Conservation (phyloP, 2,888 invertebrate genomes). For the Brachynemurus nebulosus region DNA sequence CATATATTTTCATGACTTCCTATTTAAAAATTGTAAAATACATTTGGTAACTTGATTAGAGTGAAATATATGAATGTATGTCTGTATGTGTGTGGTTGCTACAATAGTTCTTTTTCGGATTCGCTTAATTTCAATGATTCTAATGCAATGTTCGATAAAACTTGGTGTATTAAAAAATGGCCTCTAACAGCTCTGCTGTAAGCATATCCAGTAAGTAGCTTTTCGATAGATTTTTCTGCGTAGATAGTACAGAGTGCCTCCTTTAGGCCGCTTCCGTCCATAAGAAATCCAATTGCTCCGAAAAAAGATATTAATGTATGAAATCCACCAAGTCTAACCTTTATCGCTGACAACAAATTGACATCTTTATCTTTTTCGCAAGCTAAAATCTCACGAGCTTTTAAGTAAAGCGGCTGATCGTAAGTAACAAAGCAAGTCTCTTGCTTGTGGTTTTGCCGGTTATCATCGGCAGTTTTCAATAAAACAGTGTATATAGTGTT, state of each 20-base stretch:
- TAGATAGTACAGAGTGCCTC: conserved; percentile 20
- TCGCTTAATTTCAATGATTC: conserved; percentile 15
- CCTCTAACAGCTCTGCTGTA: conserved; percentile 21
- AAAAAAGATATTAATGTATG: conserved; percentile 26
- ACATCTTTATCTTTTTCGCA: conserved; percentile 16
- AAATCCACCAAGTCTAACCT: conserved; percentile 24
- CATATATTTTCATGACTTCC: too few relatives aligned
- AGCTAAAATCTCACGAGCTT: conserved; percentile 21
- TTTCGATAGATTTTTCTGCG: conserved; percentile 21
- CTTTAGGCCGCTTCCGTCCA: conserved; percentile 25
- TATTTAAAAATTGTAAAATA: too few relatives aligned
- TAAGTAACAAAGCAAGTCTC: too few relatives aligned
- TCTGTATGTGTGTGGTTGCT: too few relatives aligned
- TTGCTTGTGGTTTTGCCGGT: too few relatives aligned
- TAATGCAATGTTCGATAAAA: conserved; percentile 19
- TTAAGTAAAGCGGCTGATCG: too few relatives aligned
- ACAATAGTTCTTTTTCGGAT: conserved; percentile 18
- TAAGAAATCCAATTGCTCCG: conserved; percentile 24
- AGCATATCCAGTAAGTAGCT: conserved; percentile 23
- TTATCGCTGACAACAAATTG: conserved; percentile 15
- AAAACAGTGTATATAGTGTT: conserved; percentile 22
- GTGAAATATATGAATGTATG: too few relatives aligned
- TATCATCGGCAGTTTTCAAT: too few relatives aligned
- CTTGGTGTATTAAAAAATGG: conserved; percentile 19
- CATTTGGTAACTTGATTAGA: too few relatives aligned